Conservation (phyloP, 1,140 invertebrate species). For the Melitaea cinxia region DNA sequence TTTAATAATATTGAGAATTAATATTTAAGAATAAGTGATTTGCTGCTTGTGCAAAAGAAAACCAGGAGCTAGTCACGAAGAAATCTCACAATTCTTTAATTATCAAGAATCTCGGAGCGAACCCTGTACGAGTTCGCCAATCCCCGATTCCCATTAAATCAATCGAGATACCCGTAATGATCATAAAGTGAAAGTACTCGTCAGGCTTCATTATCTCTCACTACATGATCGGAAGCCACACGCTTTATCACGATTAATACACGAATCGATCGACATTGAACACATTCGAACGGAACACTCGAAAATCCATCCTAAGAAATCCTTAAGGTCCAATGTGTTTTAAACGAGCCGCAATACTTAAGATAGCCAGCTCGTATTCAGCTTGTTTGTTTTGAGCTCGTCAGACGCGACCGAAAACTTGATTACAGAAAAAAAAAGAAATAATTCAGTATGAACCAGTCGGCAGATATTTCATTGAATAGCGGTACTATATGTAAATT, state of each 20-base stretch:
- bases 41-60: not conserved
- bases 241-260: conserved; percentile 67
- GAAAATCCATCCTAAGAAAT: conserved; percentile 1
- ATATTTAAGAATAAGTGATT: not conserved
- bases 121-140: conserved; percentile 53
- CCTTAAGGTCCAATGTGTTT: conserved; percentile 41
- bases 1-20: not conserved
- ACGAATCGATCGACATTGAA: conserved; percentile 38
- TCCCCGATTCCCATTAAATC: conserved; percentile 50
- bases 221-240: conserved; percentile 61
- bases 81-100: conserved; percentile 8
- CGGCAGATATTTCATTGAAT: conserved; percentile 59
- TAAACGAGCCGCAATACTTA: conserved; percentile 34
- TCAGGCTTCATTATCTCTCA: conserved; percentile 62
- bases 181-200: conserved; percentile 71
- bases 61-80: not conserved
- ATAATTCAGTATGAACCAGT: conserved; percentile 63
- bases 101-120: conserved; percentile 51
- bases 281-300: conserved; percentile 19
- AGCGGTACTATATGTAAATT: conserved; percentile 72
- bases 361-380: conserved; percentile 35
- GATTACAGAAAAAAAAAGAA: conserved; percentile 66
- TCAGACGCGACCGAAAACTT: conserved; percentile 60
- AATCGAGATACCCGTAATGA: conserved; percentile 67
- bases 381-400: conserved; percentile 71